Conservation (phyloP, 2,797 vertebrate genomes). For the Eulemur mongoz region DNA sequence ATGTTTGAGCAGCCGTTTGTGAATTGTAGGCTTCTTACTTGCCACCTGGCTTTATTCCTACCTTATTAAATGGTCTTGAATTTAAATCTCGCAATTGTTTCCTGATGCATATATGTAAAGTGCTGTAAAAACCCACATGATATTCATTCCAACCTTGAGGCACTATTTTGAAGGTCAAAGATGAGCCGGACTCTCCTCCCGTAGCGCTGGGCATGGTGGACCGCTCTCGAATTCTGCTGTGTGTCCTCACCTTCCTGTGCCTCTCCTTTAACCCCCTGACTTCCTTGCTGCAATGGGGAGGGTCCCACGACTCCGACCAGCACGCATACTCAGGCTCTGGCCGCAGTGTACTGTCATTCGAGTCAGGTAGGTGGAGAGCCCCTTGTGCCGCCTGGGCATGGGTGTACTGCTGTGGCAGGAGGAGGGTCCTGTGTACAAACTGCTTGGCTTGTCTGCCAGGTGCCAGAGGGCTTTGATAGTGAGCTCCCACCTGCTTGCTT, state of each 20-base stretch:
- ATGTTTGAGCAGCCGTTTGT: neutral
- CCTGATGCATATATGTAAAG: neutral
- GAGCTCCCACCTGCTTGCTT: neutral
- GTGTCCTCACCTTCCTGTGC: constrained; percentile 96
- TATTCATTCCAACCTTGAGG: neutral
- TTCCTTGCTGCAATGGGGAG: constrained; percentile 90
- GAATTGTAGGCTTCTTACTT: neutral
- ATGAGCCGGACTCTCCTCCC: constrained; percentile 95
- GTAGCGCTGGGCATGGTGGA: constrained; percentile 96
- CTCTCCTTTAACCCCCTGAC: constrained; percentile 97
- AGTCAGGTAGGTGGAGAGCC: constrained; percentile 83
- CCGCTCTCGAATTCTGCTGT: constrained; percentile 96
- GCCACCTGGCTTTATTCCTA: neutral
- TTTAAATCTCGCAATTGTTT: neutral
- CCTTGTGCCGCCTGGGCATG: accelerated
- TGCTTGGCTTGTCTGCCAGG: neutral
- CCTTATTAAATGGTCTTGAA: neutral
- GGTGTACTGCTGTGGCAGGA: neutral
- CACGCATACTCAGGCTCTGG: constrained; percentile 85
- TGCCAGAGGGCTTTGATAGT: neutral
- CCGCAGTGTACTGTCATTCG: constrained; percentile 89
- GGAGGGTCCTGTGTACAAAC: neutral
- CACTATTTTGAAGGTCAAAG: constrained; percentile 91
- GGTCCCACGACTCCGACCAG: constrained; percentile 71
- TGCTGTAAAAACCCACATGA: neutral